Conservation (phyloP, 2,888 invertebrate genomes). For the Ophion slaviceki region DNA sequence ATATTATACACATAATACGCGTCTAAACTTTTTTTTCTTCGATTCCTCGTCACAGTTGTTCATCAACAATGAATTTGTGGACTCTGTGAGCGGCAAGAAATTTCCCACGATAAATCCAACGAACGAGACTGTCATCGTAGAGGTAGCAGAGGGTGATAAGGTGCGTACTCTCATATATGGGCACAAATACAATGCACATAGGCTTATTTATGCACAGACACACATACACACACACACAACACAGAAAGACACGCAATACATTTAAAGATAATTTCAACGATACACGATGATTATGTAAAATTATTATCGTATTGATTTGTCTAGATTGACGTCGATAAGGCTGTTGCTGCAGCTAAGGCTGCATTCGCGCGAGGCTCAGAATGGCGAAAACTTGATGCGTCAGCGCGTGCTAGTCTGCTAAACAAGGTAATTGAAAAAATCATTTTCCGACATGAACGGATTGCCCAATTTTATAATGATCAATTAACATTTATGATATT, state of each 20-base stretch:
- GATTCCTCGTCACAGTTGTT: constrained; percentile 74
- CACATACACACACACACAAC: no score
- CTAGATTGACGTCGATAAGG: constrained; percentile 84
- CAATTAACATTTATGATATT: not conserved
- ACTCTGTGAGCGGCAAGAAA: constrained; percentile 86
- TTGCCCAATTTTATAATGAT: not conserved
- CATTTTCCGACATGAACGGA: not conserved
- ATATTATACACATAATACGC: not conserved
- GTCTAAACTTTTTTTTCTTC: not conserved
- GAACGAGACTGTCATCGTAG: constrained; percentile 84
- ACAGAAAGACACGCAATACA: not conserved
- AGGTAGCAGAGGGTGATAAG: constrained; percentile 85
- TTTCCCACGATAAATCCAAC: constrained; percentile 86
- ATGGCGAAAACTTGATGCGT: constrained; percentile 85
- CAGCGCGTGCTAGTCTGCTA: constrained; percentile 83
- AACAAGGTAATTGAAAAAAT: constrained; percentile 65
- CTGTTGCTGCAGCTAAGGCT: constrained; percentile 83
- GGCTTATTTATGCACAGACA: no score
- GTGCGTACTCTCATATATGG: constrained; percentile 72
- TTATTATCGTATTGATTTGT: constrained; percentile 13
- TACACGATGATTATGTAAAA: not conserved
- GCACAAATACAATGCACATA: not conserved
- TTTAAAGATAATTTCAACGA: not conserved
- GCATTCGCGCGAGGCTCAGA: constrained; percentile 85
- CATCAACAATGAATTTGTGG: constrained; percentile 81